Evolutionary conservation across 2,888 invertebrate genomes (phyloP), one percentile per base, ranked within the genome.

Genomic region (Argyra leucocephala): DNA sequence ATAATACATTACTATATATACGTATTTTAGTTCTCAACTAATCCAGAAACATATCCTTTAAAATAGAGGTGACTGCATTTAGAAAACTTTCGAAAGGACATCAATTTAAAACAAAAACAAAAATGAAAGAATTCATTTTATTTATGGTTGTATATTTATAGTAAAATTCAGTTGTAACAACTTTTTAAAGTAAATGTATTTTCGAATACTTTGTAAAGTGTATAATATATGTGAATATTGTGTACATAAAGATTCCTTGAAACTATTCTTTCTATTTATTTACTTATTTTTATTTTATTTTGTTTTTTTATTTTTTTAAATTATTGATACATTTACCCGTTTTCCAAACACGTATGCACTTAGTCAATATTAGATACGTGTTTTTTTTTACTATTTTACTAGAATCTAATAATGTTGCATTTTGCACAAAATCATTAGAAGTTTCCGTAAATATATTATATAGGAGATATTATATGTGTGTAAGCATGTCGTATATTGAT

Each of bases 321-420:
- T 48, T 48, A 48, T 48, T 48, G 48, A 48, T 48, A 48, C 18
- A 18, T 48, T 9, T 31, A 31, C 12, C 18, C 5, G 15, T 18
- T 48, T 48, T 48, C 48, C 1, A 48, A 48, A 48, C 48, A 48
- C 48, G 48, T 48, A 48, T 48, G 48, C 48, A 48, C 48, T 48
- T 48, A 48, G 48, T 48, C 48, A 48, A 48, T 48, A 48, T 48
- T 48, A 48, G 48, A 18, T 48, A 48, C 48, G 48, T 48, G 48
- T n/a, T 48, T n/a, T 48, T 48, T 48, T 18, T n/a, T 48, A 18
- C 48, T 18, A 48, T 10, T 18, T 12, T 18, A 18, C 18, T 18
- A 31, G 18, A 48, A 48, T 48, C 15, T 18, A 48, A 48, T 48
- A 48, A 48, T 18, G 15, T 48, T 48, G 48, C 48, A 48, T 48